A percentile compares a stretch with the other conserved stretches of the same genome.
These are phyloP conservation scores for Deilephila porcellus DNA, from an alignment of 2,888 invertebrate genomes.

Conservation along the genomic window DNA sequence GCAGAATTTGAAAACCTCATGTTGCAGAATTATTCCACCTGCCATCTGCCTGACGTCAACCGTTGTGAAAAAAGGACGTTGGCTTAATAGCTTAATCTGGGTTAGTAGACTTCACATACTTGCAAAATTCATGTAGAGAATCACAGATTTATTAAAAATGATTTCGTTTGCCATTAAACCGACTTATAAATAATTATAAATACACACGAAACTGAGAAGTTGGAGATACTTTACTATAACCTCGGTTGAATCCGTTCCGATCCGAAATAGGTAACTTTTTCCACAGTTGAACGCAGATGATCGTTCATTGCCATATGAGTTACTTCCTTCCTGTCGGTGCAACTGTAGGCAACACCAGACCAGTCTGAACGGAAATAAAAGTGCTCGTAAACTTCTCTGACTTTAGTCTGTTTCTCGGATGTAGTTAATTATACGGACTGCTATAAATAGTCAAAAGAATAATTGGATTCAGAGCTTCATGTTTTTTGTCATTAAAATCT, in stretches of 20 bases:
- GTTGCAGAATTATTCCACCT: no score
- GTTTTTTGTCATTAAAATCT: not conserved
- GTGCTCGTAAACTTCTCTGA: constrained; percentile 4
- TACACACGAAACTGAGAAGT: no score
- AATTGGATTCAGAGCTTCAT: not conserved
- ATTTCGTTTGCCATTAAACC: no score
- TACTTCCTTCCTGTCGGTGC: constrained; percentile 30
- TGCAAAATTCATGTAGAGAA: no score
- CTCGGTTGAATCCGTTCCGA: not conserved
- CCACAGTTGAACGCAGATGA: not conserved
- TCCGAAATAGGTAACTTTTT: not conserved
- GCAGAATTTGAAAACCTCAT: no score
- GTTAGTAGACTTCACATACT: no score
- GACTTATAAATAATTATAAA: no score
- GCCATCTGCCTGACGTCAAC: no score
- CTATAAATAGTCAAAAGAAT: not conserved
- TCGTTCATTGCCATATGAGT: constrained; percentile 35
- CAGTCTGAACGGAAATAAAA: constrained; percentile 8
- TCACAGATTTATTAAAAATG: no score
- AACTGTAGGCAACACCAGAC: constrained; percentile 34
- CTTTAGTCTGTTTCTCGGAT: constrained; percentile 5
- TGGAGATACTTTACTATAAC: no score
- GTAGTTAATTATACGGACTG: not conserved
- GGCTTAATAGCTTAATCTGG: no score
- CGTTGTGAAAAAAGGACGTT: no score